These are phyloP conservation scores for Pipra filicauda DNA, from an alignment of 2,113 vertebrate genomes.

Conservation along the genomic window DNA sequence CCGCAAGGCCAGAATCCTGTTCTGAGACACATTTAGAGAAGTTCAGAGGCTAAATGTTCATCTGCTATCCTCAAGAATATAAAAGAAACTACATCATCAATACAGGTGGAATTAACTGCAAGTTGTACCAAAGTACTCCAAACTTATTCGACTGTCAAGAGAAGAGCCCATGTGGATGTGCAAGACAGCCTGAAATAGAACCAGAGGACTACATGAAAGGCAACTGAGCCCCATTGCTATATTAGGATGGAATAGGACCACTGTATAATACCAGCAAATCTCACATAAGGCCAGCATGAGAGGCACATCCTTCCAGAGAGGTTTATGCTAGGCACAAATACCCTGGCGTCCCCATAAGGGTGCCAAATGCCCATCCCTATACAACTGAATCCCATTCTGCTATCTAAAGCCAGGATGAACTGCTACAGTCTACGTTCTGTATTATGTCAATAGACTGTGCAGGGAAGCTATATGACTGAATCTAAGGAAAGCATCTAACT, in stretches of 20 bases:
- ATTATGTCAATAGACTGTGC: neutral
- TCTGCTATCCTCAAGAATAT: neutral
- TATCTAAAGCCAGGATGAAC: neutral
- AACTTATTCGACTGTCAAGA: rapidly evolving
- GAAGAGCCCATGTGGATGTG: neutral
- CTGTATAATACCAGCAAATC: neutral
- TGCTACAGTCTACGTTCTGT: neutral
- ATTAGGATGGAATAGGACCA: neutral
- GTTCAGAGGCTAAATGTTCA: neutral
- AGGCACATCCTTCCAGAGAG: neutral
- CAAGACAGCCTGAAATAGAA: neutral
- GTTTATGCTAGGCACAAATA: neutral
- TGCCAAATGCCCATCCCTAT: neutral
- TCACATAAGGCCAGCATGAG: neutral
- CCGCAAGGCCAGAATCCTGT: neutral
- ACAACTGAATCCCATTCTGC: neutral
- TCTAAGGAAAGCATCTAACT: neutral
- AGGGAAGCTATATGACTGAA: neutral
- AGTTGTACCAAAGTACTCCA: neutral
- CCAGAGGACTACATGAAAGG: neutral
- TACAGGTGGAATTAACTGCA: neutral
- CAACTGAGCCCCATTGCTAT: neutral
- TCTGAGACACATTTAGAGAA: neutral
- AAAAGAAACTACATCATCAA: neutral
- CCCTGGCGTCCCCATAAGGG: neutral